Evolutionary conservation across 2,113 vertebrate species (phyloP), one percentile per base, ranked within the genome.

Genomic region (Spizaetus ornatus): DNA sequence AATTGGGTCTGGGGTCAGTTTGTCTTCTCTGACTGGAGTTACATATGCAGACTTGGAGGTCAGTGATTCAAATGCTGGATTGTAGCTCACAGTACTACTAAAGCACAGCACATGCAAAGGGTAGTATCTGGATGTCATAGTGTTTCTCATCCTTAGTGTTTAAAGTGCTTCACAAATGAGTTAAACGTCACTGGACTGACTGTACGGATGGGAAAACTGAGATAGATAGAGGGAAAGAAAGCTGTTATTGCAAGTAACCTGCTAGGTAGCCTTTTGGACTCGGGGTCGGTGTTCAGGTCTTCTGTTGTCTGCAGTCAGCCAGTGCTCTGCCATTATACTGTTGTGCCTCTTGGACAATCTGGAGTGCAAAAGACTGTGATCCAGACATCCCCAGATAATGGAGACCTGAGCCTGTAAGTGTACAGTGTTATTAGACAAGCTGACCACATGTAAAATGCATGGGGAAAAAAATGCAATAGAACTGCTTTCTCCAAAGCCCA

Each of bases 391-490:
- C 20, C 53, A 77, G 86, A 8, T 80, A 27, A 56, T 8, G 40
- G 56, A 82, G 26, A 52, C 32, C 70, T 12, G 25, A 71, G 29
- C 48, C 66, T 66, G 14, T 53, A 21, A 9, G 9, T 4, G 6
- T 32, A 32, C 0, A 0, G 9, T 48, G 27, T 43, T 88, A 26
- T 3, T 40, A 67, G 38, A 18, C 16, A 29, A 86, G 50, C 59
- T 55, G 52, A 63, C 23, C 10, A 3, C 69, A 86, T 58, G 6
- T 38, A 62, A 81, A 88, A 43, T 62, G 17, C 0, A 0, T 6
- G 22, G 31, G 70, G 10, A 2, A 16, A 66, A 50, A 50, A 42
- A 71, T 23, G 34, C 47, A 77, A n/a, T n/a, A 62, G 26, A 73
- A 36, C 23, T 26, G 9, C 66, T 66, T 67, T 65, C 55, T 92